These are phyloP conservation scores for Drosophila suboccidentalis DNA, from an alignment of 2,888 invertebrate genomes.

Conservation along the genomic window DNA sequence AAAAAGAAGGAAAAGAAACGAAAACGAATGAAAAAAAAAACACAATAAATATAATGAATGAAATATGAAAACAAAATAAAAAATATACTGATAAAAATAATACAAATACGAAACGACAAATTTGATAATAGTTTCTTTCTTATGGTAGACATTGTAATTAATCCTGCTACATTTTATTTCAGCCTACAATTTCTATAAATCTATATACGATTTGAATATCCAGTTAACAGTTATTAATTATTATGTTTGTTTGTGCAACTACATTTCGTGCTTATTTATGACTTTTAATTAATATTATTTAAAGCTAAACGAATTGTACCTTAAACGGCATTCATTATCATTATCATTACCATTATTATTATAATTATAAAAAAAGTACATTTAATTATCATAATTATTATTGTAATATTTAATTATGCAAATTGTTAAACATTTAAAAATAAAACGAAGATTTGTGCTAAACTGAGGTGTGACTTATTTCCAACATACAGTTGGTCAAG, in stretches of 20 bases:
- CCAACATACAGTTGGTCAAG: not conserved
- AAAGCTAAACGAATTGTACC: constrained; percentile 70
- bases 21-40: constrained; percentile 38
- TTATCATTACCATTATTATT: constrained; percentile 52
- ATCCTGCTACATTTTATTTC: constrained; percentile 24
- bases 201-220: constrained; percentile 14
- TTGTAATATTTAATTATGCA: constrained; percentile 60
- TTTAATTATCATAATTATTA: constrained; percentile 49
- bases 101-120: constrained; percentile 30
- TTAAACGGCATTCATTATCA: constrained; percentile 66
- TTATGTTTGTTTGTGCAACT: constrained; percentile 40
- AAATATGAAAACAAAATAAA: constrained; percentile 16
- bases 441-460: constrained; percentile 63
- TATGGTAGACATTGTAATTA: constrained; percentile 16
- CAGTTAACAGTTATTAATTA: constrained; percentile 40
- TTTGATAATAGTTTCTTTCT: constrained; percentile 1
- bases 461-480: constrained; percentile 6
- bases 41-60: constrained; percentile 18
- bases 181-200: constrained; percentile 19
- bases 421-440: constrained; percentile 67
- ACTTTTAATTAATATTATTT: constrained; percentile 53
- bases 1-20: constrained; percentile 5
- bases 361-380: constrained; percentile 37
- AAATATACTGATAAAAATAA: not conserved
- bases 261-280: constrained; percentile 54